phyloP scores from a whole-genome alignment of 2,113 vertebrate species.

The Esox niger region DNA sequence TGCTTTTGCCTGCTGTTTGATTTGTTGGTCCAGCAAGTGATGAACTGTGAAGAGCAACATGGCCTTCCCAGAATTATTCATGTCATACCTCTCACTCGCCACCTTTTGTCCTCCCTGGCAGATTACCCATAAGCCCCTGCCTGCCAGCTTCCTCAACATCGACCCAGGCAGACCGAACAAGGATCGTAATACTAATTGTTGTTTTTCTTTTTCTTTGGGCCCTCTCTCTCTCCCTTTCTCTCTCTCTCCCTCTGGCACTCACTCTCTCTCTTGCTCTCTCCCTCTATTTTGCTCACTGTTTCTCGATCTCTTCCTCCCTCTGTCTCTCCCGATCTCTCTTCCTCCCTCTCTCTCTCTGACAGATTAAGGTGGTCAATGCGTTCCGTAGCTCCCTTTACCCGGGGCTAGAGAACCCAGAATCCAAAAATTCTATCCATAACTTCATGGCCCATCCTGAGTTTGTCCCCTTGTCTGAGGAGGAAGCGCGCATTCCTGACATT shows the following conservation, averaged over 20 bases:
- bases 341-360: conserved; percentile 31
- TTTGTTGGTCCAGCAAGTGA: conserved; percentile 9
- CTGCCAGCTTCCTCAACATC: neutral
- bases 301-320: conserved; percentile 1
- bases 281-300: neutral
- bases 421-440: conserved; percentile 93
- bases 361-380: conserved; percentile 98
- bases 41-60: neutral
- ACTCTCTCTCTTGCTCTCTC: neutral
- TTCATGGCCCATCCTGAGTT: conserved; percentile 97
- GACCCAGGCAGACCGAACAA: neutral
- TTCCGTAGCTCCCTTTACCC: conserved; percentile 93
- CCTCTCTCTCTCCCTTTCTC: neutral
- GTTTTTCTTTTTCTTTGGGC: neutral
- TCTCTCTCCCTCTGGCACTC: neutral
- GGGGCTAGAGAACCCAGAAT: conserved; percentile 86
- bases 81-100: neutral
- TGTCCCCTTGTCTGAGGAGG: conserved; percentile 81
- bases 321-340: conserved; percentile 20
- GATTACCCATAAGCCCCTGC: conserved; percentile 12
- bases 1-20: conserved; percentile 3
- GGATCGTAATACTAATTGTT: neutral
- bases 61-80: neutral
- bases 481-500: conserved; percentile 73
- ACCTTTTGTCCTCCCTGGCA: neutral